phyloP scores from a whole-genome alignment of 1,140 invertebrate species.

The Nasonia longicornis region DNA sequence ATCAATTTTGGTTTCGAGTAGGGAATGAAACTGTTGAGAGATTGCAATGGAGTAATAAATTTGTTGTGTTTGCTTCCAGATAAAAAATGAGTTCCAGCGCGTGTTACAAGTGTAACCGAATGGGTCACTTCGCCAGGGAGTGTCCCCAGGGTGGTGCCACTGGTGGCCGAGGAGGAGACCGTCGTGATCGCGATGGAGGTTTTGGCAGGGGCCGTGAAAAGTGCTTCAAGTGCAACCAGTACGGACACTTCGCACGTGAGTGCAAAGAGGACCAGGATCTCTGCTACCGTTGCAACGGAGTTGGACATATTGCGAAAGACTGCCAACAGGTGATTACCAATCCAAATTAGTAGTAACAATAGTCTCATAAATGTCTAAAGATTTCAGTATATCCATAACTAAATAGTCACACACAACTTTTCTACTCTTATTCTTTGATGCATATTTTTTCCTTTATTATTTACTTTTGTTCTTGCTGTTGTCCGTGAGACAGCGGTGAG shows the following conservation, averaged over 20 bases:
- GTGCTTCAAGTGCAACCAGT: conserved; percentile 96
- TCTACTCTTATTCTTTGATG: background rate
- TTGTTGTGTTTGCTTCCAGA: conserved; percentile 49
- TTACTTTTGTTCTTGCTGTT: background rate
- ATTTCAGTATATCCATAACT: background rate
- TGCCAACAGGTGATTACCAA: conserved; percentile 75
- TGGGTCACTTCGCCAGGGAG: conserved; percentile 88
- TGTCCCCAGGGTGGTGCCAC: conserved; percentile 78
- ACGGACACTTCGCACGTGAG: conserved; percentile 92
- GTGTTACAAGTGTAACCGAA: conserved; percentile 92
- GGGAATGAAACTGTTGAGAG: no score
- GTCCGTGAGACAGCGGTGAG: background rate
- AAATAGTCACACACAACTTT: background rate
- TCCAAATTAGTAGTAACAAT: background rate
- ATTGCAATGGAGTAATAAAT: background rate
- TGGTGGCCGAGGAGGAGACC: conserved; percentile 64
- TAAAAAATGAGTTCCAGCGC: conserved; percentile 72
- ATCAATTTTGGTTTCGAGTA: background rate
- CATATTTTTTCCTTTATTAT: background rate
- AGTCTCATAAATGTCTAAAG: background rate
- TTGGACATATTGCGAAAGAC: conserved; percentile 91
- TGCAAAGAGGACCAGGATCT: conserved; percentile 89
- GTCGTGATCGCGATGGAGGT: conserved; percentile 70
- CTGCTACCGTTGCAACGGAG: conserved; percentile 87
- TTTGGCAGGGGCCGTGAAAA: conserved; percentile 79